These are phyloP conservation scores for Clavelina lepadiformis DNA, from an alignment of 23 tunicate genomes.

Conservation along the genomic window DNA sequence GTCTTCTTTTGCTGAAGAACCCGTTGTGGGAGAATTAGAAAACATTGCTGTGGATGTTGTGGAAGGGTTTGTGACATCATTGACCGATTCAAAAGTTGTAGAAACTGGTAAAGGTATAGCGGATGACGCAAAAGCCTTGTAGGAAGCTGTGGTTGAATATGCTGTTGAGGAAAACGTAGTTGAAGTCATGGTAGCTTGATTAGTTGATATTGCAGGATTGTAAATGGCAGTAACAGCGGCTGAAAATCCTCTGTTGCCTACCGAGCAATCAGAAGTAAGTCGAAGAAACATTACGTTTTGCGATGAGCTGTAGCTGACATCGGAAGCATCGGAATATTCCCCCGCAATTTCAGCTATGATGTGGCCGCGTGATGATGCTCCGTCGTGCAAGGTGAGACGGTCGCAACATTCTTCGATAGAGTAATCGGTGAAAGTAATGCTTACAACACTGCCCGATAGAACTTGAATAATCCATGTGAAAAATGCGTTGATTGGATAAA, in stretches of 20 bases:
- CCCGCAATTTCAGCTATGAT: neutral
- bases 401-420: neutral
- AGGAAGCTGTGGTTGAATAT: too few species aligned
- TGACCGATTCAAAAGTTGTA: too few species aligned
- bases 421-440: neutral
- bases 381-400: neutral
- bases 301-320: neutral
- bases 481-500: too few species aligned
- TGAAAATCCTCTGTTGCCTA: neutral
- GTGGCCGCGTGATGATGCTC: neutral
- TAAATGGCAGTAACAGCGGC: neutral
- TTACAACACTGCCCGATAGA: neutral
- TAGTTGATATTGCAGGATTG: neutral
- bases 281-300: neutral
- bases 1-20: too few species aligned
- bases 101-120: too few species aligned
- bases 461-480: neutral
- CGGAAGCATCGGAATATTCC: neutral
- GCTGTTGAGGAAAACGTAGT: too few species aligned
- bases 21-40: too few species aligned
- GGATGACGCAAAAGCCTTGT: too few species aligned
- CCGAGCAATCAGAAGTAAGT: neutral
- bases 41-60: too few species aligned
- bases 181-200: neutral
- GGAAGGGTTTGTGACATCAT: too few species aligned